Evolutionary conservation across 2,113 vertebrate species (phyloP).

Genomic region (Paramormyrops kingsleyae): DNA sequence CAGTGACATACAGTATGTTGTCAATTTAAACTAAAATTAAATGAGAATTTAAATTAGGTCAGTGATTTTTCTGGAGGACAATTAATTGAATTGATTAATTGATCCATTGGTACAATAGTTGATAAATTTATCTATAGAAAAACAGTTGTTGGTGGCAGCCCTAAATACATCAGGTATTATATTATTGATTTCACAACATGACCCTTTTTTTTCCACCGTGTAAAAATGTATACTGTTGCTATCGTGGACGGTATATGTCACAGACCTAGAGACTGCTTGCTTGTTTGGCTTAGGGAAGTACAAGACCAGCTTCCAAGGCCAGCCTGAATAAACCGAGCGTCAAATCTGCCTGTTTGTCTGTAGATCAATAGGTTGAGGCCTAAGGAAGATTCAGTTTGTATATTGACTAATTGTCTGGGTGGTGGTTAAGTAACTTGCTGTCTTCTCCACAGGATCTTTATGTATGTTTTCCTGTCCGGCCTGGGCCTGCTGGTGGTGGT

Average conservation of each 20-base stretch:
- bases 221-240: too few relatives aligned
- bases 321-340: not conserved
- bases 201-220: too few relatives aligned
- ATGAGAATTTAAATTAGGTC: too few relatives aligned
- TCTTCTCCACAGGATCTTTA: conserved; percentile 76
- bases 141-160: too few relatives aligned
- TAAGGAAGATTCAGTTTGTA: not conserved
- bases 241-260: not conserved
- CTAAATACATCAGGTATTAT: too few relatives aligned
- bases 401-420: not conserved
- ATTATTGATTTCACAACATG: too few relatives aligned
- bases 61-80: too few relatives aligned
- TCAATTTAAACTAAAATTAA: too few relatives aligned
- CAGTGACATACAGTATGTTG: too few relatives aligned
- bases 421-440: not conserved
- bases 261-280: not conserved
- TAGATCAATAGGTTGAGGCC: not conserved
- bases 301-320: not conserved
- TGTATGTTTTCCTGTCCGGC: conserved; percentile 94
- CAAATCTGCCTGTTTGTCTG: not conserved
- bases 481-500: conserved; percentile 83
- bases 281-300: not conserved
- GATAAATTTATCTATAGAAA: too few relatives aligned
- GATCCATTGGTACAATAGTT: too few relatives aligned
- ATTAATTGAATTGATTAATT: too few relatives aligned